A percentile compares a stretch with the other conserved stretches of the same genome.
Evolutionary conservation across 2,888 invertebrate species (phyloP).

Genomic region (Lycia hirtaria): DNA sequence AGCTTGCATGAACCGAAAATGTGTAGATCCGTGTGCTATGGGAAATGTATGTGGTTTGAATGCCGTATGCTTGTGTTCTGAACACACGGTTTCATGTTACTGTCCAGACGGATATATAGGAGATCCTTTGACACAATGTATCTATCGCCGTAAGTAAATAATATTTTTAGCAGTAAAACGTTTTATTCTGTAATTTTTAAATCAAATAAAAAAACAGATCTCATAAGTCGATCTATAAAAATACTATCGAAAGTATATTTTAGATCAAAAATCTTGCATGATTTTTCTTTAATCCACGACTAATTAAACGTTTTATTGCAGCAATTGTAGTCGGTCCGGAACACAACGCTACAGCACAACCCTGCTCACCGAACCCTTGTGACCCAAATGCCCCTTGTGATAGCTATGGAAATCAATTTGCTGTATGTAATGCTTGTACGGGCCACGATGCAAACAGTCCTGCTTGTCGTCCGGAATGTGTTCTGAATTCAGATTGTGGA

Average conservation of each 20-base stretch:
- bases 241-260: background rate
- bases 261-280: too few relatives aligned
- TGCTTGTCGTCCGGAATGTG: constrained; percentile 92
- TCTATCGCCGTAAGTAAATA: constrained; percentile 77
- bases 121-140: constrained; percentile 92
- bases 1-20: constrained; percentile 91
- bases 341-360: constrained; percentile 86
- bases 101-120: constrained; percentile 92
- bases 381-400: constrained; percentile 88
- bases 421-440: constrained; percentile 91
- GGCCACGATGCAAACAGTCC: constrained; percentile 89
- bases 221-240: background rate
- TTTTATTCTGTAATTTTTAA: constrained; percentile 7
- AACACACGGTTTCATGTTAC: constrained; percentile 93
- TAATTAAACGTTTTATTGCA: constrained; percentile 52
- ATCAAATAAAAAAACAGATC: background rate
- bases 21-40: constrained; percentile 89
- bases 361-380: constrained; percentile 92
- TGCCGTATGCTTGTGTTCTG: constrained; percentile 91
- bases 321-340: constrained; percentile 82
- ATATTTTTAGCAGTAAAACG: too few relatives aligned
- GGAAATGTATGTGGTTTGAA: constrained; percentile 91
- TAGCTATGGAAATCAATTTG: constrained; percentile 90
- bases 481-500: constrained; percentile 92
- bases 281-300: background rate